Evolutionary conservation across 2,888 invertebrate genomes (phyloP), one percentile per base, ranked within the genome.

Genomic region (Plemyria rubiginata): DNA sequence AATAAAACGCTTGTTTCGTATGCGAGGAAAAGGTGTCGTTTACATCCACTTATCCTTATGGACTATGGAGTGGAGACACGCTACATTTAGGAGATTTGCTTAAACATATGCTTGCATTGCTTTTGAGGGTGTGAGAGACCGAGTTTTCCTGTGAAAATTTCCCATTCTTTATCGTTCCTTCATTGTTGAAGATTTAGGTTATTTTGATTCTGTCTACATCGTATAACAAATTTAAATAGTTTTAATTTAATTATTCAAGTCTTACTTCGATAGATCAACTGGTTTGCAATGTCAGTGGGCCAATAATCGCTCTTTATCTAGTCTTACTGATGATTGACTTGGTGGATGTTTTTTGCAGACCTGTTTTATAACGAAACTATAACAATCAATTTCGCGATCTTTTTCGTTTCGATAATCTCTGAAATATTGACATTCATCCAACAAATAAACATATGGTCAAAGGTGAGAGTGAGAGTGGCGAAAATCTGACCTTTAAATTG

Each of bases 401-500:
- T 38, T 38, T 38, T 2, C 2, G 11, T 38, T 9, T 11, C 3
- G 11, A 8, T 45, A 8, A 15, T 11, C 9, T 16, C 11, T 45
- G 45, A 16, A 28, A 46, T 46, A 46, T 46, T 48, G 6, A 12
- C 28, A 15, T 32, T 4, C 7, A 46, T 43, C 22, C 55, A 58
- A 50, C 56, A 60, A 43, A 53, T 61, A 28, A 55, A 38, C 53
- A 36, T 41, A 54, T 16, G 58, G 41, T 49, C 49, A 66, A 67
- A 69, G 63, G 69, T 71, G 46, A 65, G 61, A 46, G 69, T 71
- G 46, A 65, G 61, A 46, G 57, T 58, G 59, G 49, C 56, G 48
- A 55, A 59, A 48, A 49, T 48, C 49, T 66, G 66, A 69, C 71
- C 69, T 71, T 66, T 70, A 22, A 51, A 50, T 58, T 67, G 71